These are phyloP conservation scores for Novumbra hubbsi DNA, from an alignment of 2,797 vertebrate species.

Conservation along the genomic window DNA sequence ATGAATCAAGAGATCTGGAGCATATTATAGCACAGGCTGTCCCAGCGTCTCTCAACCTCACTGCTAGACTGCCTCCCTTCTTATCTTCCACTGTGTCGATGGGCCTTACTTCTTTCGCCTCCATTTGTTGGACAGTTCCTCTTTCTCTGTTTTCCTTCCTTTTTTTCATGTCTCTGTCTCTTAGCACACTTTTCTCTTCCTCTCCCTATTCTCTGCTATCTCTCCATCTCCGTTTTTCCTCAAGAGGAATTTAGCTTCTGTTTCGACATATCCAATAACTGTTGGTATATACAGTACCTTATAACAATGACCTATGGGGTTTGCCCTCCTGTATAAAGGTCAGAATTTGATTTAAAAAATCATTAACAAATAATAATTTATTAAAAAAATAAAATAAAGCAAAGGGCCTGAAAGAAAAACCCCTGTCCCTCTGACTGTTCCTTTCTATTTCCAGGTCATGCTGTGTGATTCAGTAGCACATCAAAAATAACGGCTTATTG, in stretches of 20 bases:
- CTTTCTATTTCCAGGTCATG: slow-evolving; percentile 38
- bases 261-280: slow-evolving; percentile 52
- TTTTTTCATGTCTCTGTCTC: not conserved
- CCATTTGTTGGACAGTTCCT: not conserved
- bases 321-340: slow-evolving; percentile 50
- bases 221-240: slow-evolving; percentile 28
- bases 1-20: not conserved
- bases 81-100: not conserved
- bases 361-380: slow-evolving; percentile 57
- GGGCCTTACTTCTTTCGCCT: not conserved
- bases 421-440: slow-evolving; percentile 19
- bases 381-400: slow-evolving; percentile 44
- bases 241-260: slow-evolving; percentile 32
- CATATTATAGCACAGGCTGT: not conserved
- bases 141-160: not conserved
- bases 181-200: not conserved
- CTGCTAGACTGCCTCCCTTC: not conserved
- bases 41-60: not conserved
- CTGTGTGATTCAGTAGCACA: slow-evolving; percentile 38
- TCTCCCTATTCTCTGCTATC: slow-evolving; percentile 8
- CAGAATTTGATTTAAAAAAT: slow-evolving; percentile 50
- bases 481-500: slow-evolving; percentile 26
- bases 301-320: slow-evolving; percentile 32
- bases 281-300: slow-evolving; percentile 40
- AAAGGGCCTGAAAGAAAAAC: slow-evolving; percentile 18